These are phyloP conservation scores for Pseudomyrmex gracilis DNA, from an alignment of 1,140 invertebrate species.

Conservation along the genomic window DNA sequence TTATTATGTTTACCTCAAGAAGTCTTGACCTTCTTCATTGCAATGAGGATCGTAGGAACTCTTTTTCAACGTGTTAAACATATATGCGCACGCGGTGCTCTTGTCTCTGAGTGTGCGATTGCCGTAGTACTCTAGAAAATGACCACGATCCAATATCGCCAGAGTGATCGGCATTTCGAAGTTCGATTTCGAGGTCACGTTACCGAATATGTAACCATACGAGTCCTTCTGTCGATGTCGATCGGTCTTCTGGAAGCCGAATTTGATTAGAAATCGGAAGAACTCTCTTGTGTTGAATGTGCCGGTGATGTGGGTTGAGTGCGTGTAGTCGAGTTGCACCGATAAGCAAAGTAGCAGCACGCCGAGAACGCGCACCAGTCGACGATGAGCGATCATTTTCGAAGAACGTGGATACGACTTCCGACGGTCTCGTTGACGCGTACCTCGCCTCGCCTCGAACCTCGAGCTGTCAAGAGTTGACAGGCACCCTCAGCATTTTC, in stretches of 20 bases:
- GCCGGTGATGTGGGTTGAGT: slow-evolving; percentile 87
- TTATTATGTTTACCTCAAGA: slow-evolving; percentile 87
- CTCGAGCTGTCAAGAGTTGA: slow-evolving; percentile 34
- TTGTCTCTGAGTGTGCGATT: slow-evolving; percentile 89
- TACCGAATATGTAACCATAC: slow-evolving; percentile 97
- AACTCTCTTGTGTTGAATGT: slow-evolving; percentile 91
- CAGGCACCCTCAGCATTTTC: slow-evolving; percentile 37
- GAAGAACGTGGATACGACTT: neutral
- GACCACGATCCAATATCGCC: slow-evolving; percentile 93
- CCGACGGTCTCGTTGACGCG: neutral
- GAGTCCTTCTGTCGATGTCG: slow-evolving; percentile 91
- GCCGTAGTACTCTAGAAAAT: slow-evolving; percentile 95
- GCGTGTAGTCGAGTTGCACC: slow-evolving; percentile 62
- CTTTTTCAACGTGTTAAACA: slow-evolving; percentile 94
- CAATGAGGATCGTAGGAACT: slow-evolving; percentile 95
- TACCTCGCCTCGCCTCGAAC: neutral
- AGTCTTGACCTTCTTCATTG: slow-evolving; percentile 93
- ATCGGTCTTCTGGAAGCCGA: slow-evolving; percentile 98
- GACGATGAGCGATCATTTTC: slow-evolving; percentile 7
- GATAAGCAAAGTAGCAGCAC: slow-evolving; percentile 45
- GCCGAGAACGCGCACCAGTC: slow-evolving; percentile 46
- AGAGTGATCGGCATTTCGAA: slow-evolving; percentile 91
- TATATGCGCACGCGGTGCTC: slow-evolving; percentile 90
- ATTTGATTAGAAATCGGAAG: slow-evolving; percentile 97
- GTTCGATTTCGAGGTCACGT: slow-evolving; percentile 91